Evolutionary conservation across 2,797 vertebrate species (phyloP).

Genomic region (Siniperca obscura): DNA sequence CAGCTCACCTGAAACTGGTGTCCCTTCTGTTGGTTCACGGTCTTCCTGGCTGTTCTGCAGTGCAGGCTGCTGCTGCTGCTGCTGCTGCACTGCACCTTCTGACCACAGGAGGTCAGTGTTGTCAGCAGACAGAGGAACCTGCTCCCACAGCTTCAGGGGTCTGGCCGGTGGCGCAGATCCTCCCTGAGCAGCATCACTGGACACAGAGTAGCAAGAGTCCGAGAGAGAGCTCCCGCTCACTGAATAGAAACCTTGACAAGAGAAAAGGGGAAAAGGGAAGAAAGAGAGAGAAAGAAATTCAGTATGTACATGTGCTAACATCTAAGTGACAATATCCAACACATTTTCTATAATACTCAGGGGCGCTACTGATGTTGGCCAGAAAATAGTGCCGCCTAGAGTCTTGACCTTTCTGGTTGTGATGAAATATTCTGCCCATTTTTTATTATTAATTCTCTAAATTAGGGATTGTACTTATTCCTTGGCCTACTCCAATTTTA

Average conservation of each 20-base stretch:
- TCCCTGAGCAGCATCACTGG: conserved; percentile 82
- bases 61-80: conserved; percentile 65
- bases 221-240: conserved; percentile 90
- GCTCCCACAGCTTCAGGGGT: conserved; percentile 78
- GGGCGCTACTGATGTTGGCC: not conserved
- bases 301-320: not conserved
- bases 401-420: not conserved
- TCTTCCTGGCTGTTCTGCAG: conserved; percentile 61
- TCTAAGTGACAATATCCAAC: not conserved
- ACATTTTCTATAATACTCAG: not conserved
- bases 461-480: not conserved
- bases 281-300: conserved; percentile 2
- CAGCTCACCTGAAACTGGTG: conserved; percentile 83
- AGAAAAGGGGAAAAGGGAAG: conserved; percentile 15
- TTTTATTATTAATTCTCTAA: not conserved
- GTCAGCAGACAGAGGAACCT: conserved; percentile 77
- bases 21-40: conserved; percentile 60
- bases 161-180: conserved; percentile 55
- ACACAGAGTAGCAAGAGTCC: conserved; percentile 88
- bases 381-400: not conserved
- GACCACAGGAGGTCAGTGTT: conserved; percentile 83
- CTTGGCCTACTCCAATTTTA: not conserved
- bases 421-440: not conserved
- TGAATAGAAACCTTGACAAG: conserved; percentile 85
- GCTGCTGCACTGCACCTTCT: conserved; percentile 73